Percentiles rank a stretch among this genome's conserved stretches.
Conservation (phyloP, 2,797 vertebrate genomes). For the Lepus townsendii region DNA sequence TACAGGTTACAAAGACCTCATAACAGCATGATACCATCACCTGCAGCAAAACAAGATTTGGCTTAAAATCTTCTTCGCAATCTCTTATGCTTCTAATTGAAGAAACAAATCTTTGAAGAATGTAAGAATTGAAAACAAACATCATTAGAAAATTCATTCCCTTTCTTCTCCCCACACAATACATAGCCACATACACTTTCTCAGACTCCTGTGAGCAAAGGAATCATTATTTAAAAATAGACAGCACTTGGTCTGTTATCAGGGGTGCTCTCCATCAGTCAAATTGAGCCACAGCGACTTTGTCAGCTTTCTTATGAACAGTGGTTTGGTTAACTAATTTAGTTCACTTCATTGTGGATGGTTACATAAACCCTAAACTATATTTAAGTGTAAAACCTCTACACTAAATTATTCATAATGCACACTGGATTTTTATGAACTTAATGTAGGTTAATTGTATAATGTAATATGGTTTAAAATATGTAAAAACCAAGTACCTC, state of each 20-base stretch:
- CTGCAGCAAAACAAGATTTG: constrained; percentile 63
- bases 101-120: constrained; percentile 67
- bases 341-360: constrained; percentile 68
- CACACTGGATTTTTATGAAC: constrained; percentile 70
- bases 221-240: constrained; percentile 85
- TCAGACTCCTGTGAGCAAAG: constrained; percentile 76
- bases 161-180: constrained; percentile 49
- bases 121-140: constrained; percentile 71
- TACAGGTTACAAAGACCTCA: neutral
- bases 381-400: constrained; percentile 66
- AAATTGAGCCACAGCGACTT: constrained; percentile 51
- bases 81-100: constrained; percentile 60
- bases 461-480: constrained; percentile 66
- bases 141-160: constrained; percentile 74
- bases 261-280: constrained; percentile 15
- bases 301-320: constrained; percentile 45
- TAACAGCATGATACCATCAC: neutral
- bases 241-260: constrained; percentile 82
- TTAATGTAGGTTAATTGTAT: constrained; percentile 25
- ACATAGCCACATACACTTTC: neutral
- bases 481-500: constrained; percentile 24
- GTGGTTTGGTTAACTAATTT: constrained; percentile 53
- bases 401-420: constrained; percentile 61
- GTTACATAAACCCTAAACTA: constrained; percentile 61
- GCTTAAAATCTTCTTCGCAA: constrained; percentile 60